Conservation (phyloP, 2,888 invertebrate species). For the Aphidius colemani region DNA sequence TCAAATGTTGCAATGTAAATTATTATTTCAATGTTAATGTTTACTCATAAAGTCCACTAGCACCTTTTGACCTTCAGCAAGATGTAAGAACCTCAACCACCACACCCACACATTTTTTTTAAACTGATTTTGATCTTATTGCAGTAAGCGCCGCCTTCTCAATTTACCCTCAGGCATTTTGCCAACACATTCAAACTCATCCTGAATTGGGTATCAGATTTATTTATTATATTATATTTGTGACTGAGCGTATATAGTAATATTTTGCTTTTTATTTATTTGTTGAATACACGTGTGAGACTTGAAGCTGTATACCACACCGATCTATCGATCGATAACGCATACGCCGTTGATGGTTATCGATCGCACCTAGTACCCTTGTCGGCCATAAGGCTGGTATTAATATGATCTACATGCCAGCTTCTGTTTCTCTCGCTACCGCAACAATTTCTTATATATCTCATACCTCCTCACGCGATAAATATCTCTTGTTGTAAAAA, state of each 20-base stretch:
- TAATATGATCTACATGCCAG: constrained; percentile 58
- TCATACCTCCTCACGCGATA: constrained; percentile 30
- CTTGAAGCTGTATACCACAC: constrained; percentile 12
- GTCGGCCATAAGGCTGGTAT: constrained; percentile 44
- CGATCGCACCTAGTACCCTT: constrained; percentile 32
- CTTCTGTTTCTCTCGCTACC: constrained; percentile 41
- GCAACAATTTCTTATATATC: constrained; percentile 32
- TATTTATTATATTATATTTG: too few species aligned
- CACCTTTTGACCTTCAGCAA: constrained; percentile 4
- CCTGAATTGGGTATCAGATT: neutral
- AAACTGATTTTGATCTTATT: neutral
- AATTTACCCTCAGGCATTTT: too few species aligned
- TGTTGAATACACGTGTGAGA: constrained; percentile 9
- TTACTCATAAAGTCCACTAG: constrained; percentile 3
- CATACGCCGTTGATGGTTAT: constrained; percentile 37
- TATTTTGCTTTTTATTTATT: too few species aligned
- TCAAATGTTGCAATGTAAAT: too few species aligned
- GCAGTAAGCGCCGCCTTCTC: neutral
- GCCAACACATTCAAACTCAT: neutral
- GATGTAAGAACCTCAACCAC: constrained; percentile 1
- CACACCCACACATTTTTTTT: neutral
- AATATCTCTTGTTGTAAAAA: constrained; percentile 17
- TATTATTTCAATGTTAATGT: too few species aligned
- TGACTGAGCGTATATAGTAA: too few species aligned
- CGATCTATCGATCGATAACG: constrained; percentile 40